phyloP scores from a whole-genome alignment of 2,797 vertebrate species.

The Scolopax bukidnonensis region DNA sequence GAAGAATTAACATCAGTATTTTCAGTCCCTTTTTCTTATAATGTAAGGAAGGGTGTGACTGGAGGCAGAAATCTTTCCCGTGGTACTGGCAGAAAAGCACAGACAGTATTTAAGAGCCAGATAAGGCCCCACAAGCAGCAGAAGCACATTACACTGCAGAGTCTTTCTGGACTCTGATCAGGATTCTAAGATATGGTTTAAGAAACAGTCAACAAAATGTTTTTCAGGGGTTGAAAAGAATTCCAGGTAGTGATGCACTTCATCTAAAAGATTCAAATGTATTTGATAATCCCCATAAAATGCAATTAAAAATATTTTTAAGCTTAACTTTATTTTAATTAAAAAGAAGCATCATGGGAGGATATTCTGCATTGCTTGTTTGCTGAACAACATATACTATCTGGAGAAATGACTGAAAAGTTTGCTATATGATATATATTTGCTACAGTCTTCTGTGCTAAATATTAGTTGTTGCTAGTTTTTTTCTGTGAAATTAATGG shows the following conservation, averaged over 20 bases:
- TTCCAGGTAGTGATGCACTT: neutral
- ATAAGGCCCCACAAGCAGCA: neutral
- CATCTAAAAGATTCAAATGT: neutral
- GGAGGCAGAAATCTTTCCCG: neutral
- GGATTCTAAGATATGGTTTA: neutral
- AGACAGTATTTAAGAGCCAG: neutral
- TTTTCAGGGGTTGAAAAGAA: neutral
- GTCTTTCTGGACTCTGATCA: neutral
- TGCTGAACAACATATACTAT: neutral
- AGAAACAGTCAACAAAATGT: neutral
- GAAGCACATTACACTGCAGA: neutral
- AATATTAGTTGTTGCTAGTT: neutral
- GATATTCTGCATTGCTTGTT: neutral
- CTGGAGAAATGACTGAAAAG: neutral
- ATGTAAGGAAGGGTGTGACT: neutral
- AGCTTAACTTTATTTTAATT: neutral
- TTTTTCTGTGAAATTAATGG: neutral
- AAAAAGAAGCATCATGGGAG: neutral
- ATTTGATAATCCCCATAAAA: neutral
- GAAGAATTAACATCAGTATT: conserved; percentile 25
- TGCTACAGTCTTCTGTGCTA: neutral
- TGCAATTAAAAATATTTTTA: neutral
- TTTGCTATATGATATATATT: neutral
- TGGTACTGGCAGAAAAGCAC: neutral
- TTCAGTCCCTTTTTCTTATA: neutral